Base-by-base conservation (phyloP, 2,113 vertebrate genomes). In the Oostethus manadensis region DNA sequence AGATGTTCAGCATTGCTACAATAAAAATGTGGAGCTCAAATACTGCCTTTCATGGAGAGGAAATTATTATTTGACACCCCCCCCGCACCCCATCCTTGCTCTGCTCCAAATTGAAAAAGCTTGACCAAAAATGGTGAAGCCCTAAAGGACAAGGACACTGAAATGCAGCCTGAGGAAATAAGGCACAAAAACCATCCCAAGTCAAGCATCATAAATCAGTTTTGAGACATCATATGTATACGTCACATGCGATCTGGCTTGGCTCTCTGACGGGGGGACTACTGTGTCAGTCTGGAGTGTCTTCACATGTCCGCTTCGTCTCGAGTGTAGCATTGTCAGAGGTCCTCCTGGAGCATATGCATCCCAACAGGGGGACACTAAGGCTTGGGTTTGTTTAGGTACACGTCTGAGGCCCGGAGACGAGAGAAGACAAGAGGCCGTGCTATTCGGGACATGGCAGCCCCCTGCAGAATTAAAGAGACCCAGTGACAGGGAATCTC, bases 381-480 rank as follows among this genome's bases (percentile, higher is more conserved):
- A 33, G 50, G 23, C 50, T 51, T 15, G 23, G 17, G 7, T 74
- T 74, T 74, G 73, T 81, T 76, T 59, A 58, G 58, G 70, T 75
- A 70, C 59, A 29, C 74, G 65, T 75, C 57, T 70, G 51, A 8
- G 16, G 64, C 62, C 76, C 49, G 14, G 62, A 77, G 78, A 88
- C 66, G 48, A 63, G 79, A 84, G 65, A 55, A 78, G 82, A 86
- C 81, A 74, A 42, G 72, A 79, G 73, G 78, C 78, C 58, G 60
- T 58, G 54, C 76, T 67, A 48, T 67, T 56, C 47, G 83, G 77
- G 84, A 81, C 74, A 62, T 35, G 63, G 51, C 64, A 18, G 71
- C 47, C 76, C 84, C 83, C 82, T 85, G 76, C 76, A 87, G 84
- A 83, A 80, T 86, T 81, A 77, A 86, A 66, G 71, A 79, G 76